A percentile compares a stretch with the other conserved stretches of the same genome.
Evolutionary conservation across 2,113 vertebrate species (phyloP).

Genomic region (Cheilinus undulatus): DNA sequence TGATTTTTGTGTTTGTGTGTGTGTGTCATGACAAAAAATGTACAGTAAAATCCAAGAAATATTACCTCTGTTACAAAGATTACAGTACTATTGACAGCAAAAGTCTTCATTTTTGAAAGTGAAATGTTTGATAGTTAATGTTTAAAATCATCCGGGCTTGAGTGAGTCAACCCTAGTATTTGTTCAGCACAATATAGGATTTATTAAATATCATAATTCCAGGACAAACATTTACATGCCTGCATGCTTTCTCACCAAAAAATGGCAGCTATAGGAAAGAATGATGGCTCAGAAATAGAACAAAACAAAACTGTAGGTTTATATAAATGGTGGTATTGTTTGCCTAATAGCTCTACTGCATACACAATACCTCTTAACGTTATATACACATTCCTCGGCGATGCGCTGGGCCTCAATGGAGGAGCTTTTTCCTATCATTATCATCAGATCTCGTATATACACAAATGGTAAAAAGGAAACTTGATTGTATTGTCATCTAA

Average conservation of each 20-base stretch:
- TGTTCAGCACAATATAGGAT: conserved; percentile 96
- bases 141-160: conserved; percentile 79
- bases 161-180: conserved; percentile 78
- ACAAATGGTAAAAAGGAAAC: conserved; percentile 89
- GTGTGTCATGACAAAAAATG: conserved; percentile 70
- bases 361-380: conserved; percentile 99
- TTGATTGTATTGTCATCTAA: conserved; percentile 89
- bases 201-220: conserved; percentile 99
- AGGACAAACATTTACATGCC: conserved; percentile 99
- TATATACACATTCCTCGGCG: conserved; percentile 97
- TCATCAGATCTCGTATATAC: conserved; percentile 86
- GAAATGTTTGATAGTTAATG: conserved; percentile 69
- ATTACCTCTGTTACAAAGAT: conserved; percentile 81
- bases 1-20: conserved; percentile 54
- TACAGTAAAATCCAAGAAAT: conserved; percentile 78
- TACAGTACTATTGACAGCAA: conserved; percentile 81
- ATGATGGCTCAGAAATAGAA: conserved; percentile 95
- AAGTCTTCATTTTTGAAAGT: conserved; percentile 76
- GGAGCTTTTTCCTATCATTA: conserved; percentile 71
- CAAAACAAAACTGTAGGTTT: conserved; percentile 83
- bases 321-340: conserved; percentile 87
- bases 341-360: conserved; percentile 98
- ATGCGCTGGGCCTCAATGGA: conserved; percentile 75
- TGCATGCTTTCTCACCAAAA: conserved; percentile 99
- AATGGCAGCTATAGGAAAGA: conserved; percentile 98